These are phyloP conservation scores for Chromis chromis DNA, from an alignment of 2,797 vertebrate genomes.

Conservation along the genomic window DNA sequence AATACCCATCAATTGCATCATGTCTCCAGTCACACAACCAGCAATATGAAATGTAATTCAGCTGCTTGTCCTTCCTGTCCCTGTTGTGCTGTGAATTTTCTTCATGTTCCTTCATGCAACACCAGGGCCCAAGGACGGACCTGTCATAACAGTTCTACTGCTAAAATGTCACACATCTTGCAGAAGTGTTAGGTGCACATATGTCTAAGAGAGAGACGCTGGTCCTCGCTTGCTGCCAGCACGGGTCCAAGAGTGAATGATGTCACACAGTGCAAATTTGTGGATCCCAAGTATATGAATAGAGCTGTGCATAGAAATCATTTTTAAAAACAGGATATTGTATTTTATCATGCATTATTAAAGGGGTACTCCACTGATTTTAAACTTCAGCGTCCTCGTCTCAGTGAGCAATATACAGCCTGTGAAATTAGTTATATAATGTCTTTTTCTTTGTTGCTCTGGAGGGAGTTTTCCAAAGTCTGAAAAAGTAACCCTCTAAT, in stretches of 20 bases:
- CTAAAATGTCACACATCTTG: slow-evolving; percentile 71
- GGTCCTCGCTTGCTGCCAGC: slow-evolving; percentile 43
- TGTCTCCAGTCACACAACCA: slow-evolving; percentile 8
- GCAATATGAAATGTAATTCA: slow-evolving; percentile 23
- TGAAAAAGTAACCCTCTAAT: background rate
- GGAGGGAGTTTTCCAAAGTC: no score
- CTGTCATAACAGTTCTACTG: slow-evolving; percentile 71
- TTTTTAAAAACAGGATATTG: background rate
- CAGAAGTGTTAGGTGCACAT: slow-evolving; percentile 71
- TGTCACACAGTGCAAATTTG: slow-evolving; percentile 30
- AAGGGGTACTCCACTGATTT: background rate
- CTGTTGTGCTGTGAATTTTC: slow-evolving; percentile 30
- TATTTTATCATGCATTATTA: background rate
- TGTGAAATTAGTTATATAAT: no score
- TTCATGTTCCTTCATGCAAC: slow-evolving; percentile 59
- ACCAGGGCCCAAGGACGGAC: slow-evolving; percentile 47
- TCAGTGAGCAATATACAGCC: no score
- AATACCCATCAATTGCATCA: background rate
- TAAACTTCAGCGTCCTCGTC: background rate
- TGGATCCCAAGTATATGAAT: background rate
- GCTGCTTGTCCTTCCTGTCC: slow-evolving; percentile 30
- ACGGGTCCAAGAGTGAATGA: slow-evolving; percentile 39
- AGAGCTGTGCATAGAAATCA: background rate
- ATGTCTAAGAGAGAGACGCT: slow-evolving; percentile 60
- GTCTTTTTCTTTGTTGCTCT: no score